Conservation (phyloP, 2,113 vertebrate genomes). For the Cyanoramphus novaezelandiae region DNA sequence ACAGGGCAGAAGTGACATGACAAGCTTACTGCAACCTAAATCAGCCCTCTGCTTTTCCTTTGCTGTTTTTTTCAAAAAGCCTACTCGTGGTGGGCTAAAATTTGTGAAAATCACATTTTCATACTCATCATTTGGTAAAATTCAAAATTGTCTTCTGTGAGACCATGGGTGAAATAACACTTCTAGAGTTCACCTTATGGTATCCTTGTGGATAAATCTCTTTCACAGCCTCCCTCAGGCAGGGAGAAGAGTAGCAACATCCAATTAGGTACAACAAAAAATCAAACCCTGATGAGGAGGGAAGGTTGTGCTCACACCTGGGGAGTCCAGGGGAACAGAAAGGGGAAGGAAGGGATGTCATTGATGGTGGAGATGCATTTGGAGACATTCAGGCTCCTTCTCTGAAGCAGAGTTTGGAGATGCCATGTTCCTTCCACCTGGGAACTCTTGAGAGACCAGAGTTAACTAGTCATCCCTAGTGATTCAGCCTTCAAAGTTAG, state of each 20-base stretch:
- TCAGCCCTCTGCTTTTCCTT: neutral
- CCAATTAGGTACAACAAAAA: neutral
- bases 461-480: neutral
- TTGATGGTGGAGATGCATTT: neutral
- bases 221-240: neutral
- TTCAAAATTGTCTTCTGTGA: neutral
- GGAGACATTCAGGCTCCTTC: neutral
- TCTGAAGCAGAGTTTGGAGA: neutral
- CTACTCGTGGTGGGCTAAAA: neutral
- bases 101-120: neutral
- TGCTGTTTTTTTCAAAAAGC: neutral
- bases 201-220: neutral
- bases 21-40: neutral
- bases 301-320: neutral
- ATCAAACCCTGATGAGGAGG: neutral
- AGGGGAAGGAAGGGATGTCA: neutral
- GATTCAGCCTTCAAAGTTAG: neutral
- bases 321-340: too few relatives aligned
- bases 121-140: neutral
- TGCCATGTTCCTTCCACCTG: neutral
- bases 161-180: neutral
- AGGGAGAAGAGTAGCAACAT: neutral
- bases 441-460: neutral
- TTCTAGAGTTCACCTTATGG: neutral
- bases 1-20: neutral